phyloP scores from a whole-genome alignment of 1,140 invertebrate genomes.

The Drosophila sp. region DNA sequence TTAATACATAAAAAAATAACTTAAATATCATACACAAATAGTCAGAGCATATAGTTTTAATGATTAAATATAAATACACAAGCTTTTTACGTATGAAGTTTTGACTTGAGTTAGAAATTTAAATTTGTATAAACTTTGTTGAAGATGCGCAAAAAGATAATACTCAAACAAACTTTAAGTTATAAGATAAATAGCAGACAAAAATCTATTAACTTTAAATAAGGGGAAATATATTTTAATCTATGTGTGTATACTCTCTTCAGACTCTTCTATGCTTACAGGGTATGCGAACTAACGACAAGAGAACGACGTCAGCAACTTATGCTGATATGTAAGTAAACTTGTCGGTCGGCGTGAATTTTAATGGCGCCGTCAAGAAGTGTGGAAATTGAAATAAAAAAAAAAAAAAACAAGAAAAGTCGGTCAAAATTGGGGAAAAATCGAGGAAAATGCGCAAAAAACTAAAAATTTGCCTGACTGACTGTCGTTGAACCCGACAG shows the following conservation, averaged over 20 bases:
- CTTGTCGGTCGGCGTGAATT: constrained; percentile 25
- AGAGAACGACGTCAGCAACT: constrained; percentile 28
- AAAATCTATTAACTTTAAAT: too few species aligned
- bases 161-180: too few species aligned
- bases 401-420: constrained; percentile 16
- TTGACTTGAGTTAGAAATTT: too few species aligned
- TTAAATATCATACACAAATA: too few species aligned
- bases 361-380: constrained; percentile 49
- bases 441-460: constrained; percentile 25
- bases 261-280: neutral
- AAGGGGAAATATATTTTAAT: too few species aligned
- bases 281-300: constrained; percentile 21
- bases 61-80: too few species aligned
- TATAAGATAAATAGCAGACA: too few species aligned
- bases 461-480: constrained; percentile 33
- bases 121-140: too few species aligned
- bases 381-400: constrained; percentile 36
- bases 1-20: too few species aligned
- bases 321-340: constrained; percentile 24
- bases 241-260: neutral
- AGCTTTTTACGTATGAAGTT: too few species aligned
- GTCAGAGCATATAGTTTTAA: too few species aligned
- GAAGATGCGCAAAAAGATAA: too few species aligned
- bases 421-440: constrained; percentile 10
- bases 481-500: constrained; percentile 17